Evolutionary conservation across 2,797 vertebrate genomes (phyloP), one percentile per base, ranked within the genome.

Genomic region (Schizothorax lantsangensis): DNA sequence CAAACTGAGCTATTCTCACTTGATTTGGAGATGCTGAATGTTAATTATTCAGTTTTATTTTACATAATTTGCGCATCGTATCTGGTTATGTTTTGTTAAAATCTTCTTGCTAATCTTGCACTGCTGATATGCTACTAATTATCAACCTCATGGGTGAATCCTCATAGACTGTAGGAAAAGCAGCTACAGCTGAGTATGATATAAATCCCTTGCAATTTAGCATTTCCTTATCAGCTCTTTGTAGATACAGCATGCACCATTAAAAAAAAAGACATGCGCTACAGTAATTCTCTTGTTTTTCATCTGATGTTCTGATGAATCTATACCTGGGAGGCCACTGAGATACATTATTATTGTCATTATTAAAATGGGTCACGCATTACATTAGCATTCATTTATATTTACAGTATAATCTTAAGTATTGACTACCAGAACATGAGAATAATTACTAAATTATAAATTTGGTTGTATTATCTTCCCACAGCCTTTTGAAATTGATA

Each of bases 221-320:
- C 59, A 75, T 83, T 30, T 83, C 23, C n/a, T 73, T 59, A 57
- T 43, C 40, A 14, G 30, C 19, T 57, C 33, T 38, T 23, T 36
- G 11, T 21, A 43, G 62, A 57, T 33, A 62, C n/a, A 6, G 23
- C 43, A 36, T 17, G 49, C 40, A 71, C 9, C 62, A 89, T 81
- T 78, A 64, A 81, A 77, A 79, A n/a, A n/a, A 80, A 77, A 79
- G 45, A 81, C 62, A 68, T 43, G 38, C 9, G 52, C 66, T 80
- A 59, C 11, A 38, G 79, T 30, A 21, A 80, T 80, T 33, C 52
- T 47, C 40, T 84, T 66, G 45, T 30, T 64, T 64, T 72, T 86
- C 49, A 30, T 85, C 33, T 38, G 52, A 68, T 83, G 15, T 21
- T 85, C 47, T 38, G 52, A 68, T 83, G 7, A 59, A 62, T 64